Conservation (phyloP, 2,113 vertebrate species). For the Drymodes brunneopygia region DNA sequence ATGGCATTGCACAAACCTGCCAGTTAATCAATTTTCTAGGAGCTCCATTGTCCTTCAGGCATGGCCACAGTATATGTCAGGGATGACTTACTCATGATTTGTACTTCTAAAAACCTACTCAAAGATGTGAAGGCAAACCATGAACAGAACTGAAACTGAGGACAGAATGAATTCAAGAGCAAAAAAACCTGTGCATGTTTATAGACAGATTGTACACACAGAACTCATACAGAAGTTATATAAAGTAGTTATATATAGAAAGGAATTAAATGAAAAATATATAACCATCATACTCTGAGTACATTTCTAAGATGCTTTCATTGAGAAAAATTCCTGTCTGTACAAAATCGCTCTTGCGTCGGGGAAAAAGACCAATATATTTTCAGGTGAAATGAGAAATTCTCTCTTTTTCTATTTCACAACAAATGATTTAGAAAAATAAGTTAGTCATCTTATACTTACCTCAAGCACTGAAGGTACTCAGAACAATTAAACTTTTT, state of each 20-base stretch:
- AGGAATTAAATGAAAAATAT: neutral
- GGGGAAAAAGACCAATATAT: neutral
- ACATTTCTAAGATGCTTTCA: neutral
- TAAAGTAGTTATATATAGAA: neutral
- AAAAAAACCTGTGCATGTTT: neutral
- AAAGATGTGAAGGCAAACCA: neutral
- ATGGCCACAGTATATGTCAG: neutral
- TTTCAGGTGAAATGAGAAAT: neutral
- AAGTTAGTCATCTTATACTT: neutral
- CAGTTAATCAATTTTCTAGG: neutral
- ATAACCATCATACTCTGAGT: neutral
- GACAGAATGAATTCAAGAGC: neutral
- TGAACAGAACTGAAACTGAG: neutral
- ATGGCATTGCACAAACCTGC: neutral
- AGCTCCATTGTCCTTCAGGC: neutral
- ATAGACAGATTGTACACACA: neutral
- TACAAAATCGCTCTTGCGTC: neutral
- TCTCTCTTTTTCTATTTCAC: neutral
- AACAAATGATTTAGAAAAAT: neutral
- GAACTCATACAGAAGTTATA: neutral
- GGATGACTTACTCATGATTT: neutral
- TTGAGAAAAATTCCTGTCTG: neutral
- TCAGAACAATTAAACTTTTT: neutral
- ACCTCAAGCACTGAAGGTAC: neutral
- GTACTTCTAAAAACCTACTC: neutral